Base-by-base conservation (phyloP, 2,888 invertebrate species). In the Microplitis deprimator region DNA sequence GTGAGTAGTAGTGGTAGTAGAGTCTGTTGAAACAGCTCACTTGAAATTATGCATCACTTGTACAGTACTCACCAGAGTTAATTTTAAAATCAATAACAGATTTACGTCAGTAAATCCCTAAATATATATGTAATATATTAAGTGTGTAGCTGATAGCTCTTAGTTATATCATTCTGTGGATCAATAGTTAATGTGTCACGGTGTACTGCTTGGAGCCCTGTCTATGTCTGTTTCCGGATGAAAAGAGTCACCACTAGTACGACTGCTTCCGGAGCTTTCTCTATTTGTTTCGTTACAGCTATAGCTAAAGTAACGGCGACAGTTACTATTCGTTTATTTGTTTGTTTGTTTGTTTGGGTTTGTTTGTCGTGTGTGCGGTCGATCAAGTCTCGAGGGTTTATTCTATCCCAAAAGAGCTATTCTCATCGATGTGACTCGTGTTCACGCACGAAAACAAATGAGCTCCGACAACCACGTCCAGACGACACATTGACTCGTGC, bases 151-250 rank as follows among this genome's bases (percentile, higher is more conserved):
- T 17, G 20, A 6, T 71, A 72, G 67, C 13, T 61, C 29, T 17
- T 61, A 7, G n/a, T 29, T 5, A 59, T 38, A 62, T 71, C 41
- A 38, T 75, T 77, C 73, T 64, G 68, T 73, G 70, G 80, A 82
- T 82, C 83, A 81, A 83, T 82, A 80, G 80, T 79, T 79, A 82
- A 82, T 83, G 81, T 82, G 81, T 82, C 79, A 81, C 80, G 78
- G 71, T 70, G 50, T 50, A 50, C 50, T 50, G 79, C 72, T 77
- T 76, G 76, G 79, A 76, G 75, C 64, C 68, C 41, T 38, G 77
- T 73, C 73, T 75, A 77, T 77, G 76, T 50, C 50, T 50, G 50
- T 75, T 78, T 69, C 20, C 59, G 72, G 68, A 78, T 65, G 75
- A 79, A 59, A 64, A 78, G 79, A 75, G 74, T 64, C 39, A 75